These are phyloP conservation scores for Gortyna flavago DNA, from an alignment of 2,888 invertebrate species.

Conservation along the genomic window DNA sequence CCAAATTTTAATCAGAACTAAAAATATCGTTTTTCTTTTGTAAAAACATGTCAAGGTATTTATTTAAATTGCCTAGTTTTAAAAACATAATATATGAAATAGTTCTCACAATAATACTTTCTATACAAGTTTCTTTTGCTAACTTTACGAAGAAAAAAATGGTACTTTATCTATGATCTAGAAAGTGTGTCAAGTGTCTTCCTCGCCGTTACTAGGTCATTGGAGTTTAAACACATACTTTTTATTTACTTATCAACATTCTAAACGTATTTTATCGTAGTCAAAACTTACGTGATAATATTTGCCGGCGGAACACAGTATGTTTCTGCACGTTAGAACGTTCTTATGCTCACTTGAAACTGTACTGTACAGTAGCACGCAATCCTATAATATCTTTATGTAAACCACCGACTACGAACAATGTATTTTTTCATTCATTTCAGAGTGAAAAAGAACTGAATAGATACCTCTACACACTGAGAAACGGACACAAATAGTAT, in stretches of 20 bases:
- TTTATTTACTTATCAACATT: slow-evolving; percentile 58
- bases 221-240: slow-evolving; percentile 26
- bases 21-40: not conserved
- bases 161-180: slow-evolving; percentile 56
- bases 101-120: slow-evolving; percentile 21
- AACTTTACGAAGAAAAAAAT: slow-evolving; percentile 23
- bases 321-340: slow-evolving; percentile 53
- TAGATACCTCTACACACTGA: slow-evolving; percentile 63
- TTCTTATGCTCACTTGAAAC: slow-evolving; percentile 35
- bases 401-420: slow-evolving; percentile 43
- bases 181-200: slow-evolving; percentile 65
- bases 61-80: not conserved
- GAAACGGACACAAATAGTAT: slow-evolving; percentile 67
- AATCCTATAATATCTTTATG: slow-evolving; percentile 34
- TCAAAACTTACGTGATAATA: slow-evolving; percentile 60
- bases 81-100: not conserved
- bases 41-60: not conserved
- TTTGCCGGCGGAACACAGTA: slow-evolving; percentile 50
- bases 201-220: slow-evolving; percentile 61
- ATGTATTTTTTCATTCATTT: slow-evolving; percentile 55
- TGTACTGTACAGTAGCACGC: slow-evolving; percentile 55
- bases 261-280: slow-evolving; percentile 30
- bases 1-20: not conserved
- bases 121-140: slow-evolving; percentile 27
- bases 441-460: slow-evolving; percentile 57